Percentiles rank a stretch among this genome's conserved stretches.
Conservation (phyloP, 2,797 vertebrate species). For the Dipus sagitta region DNA sequence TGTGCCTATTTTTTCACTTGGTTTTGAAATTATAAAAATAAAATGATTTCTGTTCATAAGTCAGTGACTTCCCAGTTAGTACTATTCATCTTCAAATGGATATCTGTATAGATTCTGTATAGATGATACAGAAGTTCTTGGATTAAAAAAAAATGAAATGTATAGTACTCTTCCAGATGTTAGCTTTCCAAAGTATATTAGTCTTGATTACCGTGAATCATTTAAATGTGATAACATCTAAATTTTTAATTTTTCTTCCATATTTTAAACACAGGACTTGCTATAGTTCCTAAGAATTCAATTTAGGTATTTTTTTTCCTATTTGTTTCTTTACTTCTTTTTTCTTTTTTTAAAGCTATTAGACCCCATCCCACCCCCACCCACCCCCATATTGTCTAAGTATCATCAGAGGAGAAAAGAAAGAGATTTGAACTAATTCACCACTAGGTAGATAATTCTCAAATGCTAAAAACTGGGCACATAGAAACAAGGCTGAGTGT, state of each 20-base stretch:
- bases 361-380: neutral
- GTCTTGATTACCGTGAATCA: neutral
- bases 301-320: neutral
- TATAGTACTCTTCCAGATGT: neutral
- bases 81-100: conserved; percentile 57
- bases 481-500: neutral
- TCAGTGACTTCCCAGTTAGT: conserved; percentile 44
- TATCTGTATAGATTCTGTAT: neutral
- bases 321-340: neutral
- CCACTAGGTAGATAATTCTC: neutral
- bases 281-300: neutral
- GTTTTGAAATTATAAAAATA: conserved; percentile 61
- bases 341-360: neutral
- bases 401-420: conserved; percentile 28
- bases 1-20: conserved; percentile 62
- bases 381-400: neutral
- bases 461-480: neutral
- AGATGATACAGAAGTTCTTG: conserved; percentile 27
- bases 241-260: neutral
- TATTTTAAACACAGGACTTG: neutral
- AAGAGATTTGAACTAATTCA: conserved; percentile 36
- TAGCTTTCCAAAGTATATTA: conserved; percentile 2
- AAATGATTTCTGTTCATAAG: conserved; percentile 61
- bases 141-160: conserved; percentile 49
- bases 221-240: conserved; percentile 10